These are phyloP conservation scores for Procambarus virginalis DNA, from an alignment of 1,140 invertebrate genomes.

Conservation along the genomic window DNA sequence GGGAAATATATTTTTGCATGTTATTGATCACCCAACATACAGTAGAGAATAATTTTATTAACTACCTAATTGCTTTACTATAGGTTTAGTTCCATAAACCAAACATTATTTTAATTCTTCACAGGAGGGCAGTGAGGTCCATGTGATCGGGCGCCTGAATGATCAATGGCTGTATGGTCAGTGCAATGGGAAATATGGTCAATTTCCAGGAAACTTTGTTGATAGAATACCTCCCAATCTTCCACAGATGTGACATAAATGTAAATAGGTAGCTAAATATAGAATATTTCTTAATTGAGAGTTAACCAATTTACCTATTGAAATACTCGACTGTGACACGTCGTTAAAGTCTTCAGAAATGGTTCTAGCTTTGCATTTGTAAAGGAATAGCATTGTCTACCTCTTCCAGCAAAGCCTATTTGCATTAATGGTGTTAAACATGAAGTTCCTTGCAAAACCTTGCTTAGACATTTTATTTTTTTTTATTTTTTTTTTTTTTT, in stretches of 20 bases:
- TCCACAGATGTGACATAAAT: constrained; percentile 40
- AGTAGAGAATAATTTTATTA: too few species aligned
- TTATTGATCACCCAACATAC: too few species aligned
- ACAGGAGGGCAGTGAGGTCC: constrained; percentile 41
- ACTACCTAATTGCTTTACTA: background rate
- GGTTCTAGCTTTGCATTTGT: background rate
- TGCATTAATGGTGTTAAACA: background rate
- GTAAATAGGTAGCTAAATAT: background rate
- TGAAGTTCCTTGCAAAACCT: background rate
- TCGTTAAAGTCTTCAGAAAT: background rate
- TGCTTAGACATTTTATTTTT: background rate
- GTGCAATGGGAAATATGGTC: constrained; percentile 30
- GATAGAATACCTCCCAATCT: constrained; percentile 48
- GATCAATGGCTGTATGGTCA: constrained; percentile 51
- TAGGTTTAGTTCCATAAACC: background rate
- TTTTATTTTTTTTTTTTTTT: background rate
- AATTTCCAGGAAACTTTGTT: constrained; percentile 46
- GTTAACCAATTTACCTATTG: background rate
- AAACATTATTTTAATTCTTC: background rate
- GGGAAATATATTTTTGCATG: too few species aligned
- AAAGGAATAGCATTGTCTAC: constrained; percentile 3
- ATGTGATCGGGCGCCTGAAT: constrained; percentile 32
- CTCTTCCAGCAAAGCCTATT: background rate
- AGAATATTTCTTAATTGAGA: background rate
- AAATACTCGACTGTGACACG: background rate